Percentiles rank a stretch among this genome's conserved stretches.
Conservation (phyloP, 2,797 vertebrate species). For the Danio choprae region DNA sequence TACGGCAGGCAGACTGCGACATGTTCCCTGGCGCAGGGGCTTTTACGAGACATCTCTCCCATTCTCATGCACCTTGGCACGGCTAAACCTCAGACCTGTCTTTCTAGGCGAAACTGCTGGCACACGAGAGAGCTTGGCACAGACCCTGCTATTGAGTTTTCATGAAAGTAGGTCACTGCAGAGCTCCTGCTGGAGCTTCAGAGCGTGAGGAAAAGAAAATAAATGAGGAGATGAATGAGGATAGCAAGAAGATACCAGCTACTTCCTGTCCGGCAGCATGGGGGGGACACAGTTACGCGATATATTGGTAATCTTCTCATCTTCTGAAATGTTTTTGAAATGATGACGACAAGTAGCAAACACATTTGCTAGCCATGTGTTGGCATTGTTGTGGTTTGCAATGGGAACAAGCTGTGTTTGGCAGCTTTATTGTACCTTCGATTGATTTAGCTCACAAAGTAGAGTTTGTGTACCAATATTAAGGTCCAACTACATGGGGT, state of each 20-base stretch:
- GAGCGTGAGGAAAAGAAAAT: constrained; percentile 69
- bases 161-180: constrained; percentile 76
- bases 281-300: constrained; percentile 22
- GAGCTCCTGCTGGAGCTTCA: constrained; percentile 66
- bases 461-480: not conserved
- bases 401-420: constrained; percentile 33
- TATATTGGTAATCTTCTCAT: constrained; percentile 12
- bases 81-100: constrained; percentile 63
- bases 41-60: constrained; percentile 37
- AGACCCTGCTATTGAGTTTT: constrained; percentile 71
- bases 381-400: constrained; percentile 62
- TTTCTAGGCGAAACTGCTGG: constrained; percentile 63
- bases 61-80: constrained; percentile 64
- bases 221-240: constrained; percentile 67
- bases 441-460: constrained; percentile 6
- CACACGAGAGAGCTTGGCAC: constrained; percentile 68
- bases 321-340: constrained; percentile 55
- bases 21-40: constrained; percentile 28
- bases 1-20: constrained; percentile 39
- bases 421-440: not conserved
- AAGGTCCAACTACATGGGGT: constrained; percentile 1
- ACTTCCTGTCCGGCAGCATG: constrained; percentile 39
- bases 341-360: constrained; percentile 43
- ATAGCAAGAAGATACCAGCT: constrained; percentile 55
- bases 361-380: constrained; percentile 66